Conservation (phyloP, 2,888 invertebrate genomes). For the Agapostemon virescens region DNA sequence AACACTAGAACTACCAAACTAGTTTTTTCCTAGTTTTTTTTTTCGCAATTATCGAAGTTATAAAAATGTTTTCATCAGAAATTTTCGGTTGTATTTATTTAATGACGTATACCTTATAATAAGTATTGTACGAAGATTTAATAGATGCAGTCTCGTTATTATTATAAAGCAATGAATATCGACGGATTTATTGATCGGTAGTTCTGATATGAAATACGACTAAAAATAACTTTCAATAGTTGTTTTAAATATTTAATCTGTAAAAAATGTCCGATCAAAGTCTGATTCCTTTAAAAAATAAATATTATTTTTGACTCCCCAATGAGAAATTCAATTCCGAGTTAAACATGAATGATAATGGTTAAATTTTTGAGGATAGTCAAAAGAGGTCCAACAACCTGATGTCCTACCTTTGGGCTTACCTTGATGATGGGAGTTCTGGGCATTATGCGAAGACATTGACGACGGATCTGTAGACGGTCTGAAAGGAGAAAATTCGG, state of each 20-base stretch:
- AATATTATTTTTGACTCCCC: neutral
- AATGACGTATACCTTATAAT: too few relatives aligned
- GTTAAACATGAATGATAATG: neutral
- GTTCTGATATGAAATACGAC: too few relatives aligned
- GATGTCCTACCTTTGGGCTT: conserved; percentile 73
- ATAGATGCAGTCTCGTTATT: too few relatives aligned
- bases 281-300: neutral
- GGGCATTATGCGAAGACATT: conserved; percentile 77
- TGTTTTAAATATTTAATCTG: neutral
- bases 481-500: conserved; percentile 82
- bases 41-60: too few relatives aligned
- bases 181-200: too few relatives aligned
- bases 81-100: too few relatives aligned
- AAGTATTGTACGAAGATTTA: too few relatives aligned
- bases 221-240: too few relatives aligned
- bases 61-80: too few relatives aligned
- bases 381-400: conserved; percentile 11
- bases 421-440: conserved; percentile 79
- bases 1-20: too few relatives aligned
- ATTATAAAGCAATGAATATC: too few relatives aligned
- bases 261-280: neutral
- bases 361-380: neutral
- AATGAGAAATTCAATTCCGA: neutral
- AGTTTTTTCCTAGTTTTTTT: too few relatives aligned
- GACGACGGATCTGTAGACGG: conserved; percentile 79